phyloP scores from a whole-genome alignment of 64 coral and sea anemone species.

The Orbicella faveolata region DNA sequence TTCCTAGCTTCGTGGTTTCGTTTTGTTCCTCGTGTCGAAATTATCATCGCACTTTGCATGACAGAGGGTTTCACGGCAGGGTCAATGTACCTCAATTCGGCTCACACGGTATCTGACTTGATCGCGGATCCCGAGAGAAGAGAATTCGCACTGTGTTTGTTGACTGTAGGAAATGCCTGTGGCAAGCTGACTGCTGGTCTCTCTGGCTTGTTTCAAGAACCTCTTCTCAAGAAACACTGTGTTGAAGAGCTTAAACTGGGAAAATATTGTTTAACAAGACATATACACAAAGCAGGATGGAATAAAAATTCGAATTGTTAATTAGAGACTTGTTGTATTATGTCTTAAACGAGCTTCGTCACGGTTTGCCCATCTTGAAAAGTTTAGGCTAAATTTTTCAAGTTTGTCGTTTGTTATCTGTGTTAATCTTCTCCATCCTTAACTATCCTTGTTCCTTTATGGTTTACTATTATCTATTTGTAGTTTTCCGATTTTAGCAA shows the following conservation, averaged over 20 bases:
- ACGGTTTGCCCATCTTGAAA: no score
- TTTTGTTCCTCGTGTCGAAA: slow-evolving; percentile 51
- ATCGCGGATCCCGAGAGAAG: slow-evolving; percentile 46
- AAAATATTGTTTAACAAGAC: slow-evolving; percentile 73
- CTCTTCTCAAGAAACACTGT: slow-evolving; percentile 61
- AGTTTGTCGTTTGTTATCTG: no score
- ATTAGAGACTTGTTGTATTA: neutral
- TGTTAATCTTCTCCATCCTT: no score
- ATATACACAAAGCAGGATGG: slow-evolving; percentile 55
- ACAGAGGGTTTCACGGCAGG: slow-evolving; percentile 86
- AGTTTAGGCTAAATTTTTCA: no score
- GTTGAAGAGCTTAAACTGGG: slow-evolving; percentile 56
- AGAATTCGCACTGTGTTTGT: slow-evolving; percentile 73
- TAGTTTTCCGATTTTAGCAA: no score
- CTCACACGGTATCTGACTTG: slow-evolving; percentile 70
- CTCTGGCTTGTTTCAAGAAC: slow-evolving; percentile 62
- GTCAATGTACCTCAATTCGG: slow-evolving; percentile 87
- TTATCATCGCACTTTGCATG: slow-evolving; percentile 67
- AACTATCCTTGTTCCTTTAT: no score
- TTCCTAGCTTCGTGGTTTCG: slow-evolving; percentile 74
- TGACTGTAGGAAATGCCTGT: slow-evolving; percentile 77
- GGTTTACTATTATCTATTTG: no score
- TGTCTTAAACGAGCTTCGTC: no score
- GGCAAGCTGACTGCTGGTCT: slow-evolving; percentile 75
- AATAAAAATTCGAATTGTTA: slow-evolving; percentile 53